phyloP scores from a whole-genome alignment of 2,797 vertebrate genomes.

The Sylvia borin region DNA sequence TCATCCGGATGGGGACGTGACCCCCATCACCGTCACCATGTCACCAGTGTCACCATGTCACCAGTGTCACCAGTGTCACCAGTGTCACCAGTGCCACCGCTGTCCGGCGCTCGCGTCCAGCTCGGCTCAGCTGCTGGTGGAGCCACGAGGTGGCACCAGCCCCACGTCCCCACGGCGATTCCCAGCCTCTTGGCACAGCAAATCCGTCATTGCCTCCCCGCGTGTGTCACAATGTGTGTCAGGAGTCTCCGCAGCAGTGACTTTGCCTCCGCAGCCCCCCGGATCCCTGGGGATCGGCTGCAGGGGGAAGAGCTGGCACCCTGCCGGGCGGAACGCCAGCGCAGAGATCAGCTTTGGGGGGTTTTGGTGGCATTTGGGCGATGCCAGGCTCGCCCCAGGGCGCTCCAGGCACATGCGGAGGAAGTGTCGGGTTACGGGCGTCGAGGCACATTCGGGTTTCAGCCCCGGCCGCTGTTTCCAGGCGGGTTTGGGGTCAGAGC shows the following conservation, averaged over 20 bases:
- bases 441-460: not conserved
- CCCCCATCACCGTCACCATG: no score
- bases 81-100: rapidly evolving
- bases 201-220: not conserved
- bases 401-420: not conserved
- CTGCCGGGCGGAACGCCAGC: not conserved
- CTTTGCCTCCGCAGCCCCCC: not conserved
- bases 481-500: not conserved
- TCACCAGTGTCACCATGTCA: rapidly evolving
- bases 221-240: rapidly evolving
- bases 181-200: not conserved
- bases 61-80: rapidly evolving
- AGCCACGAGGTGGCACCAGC: slow-evolving; percentile 64
- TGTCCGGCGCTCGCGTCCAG: rapidly evolving
- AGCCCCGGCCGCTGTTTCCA: not conserved
- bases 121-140: rapidly evolving
- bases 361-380: not conserved
- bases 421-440: not conserved
- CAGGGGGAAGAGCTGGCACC: not conserved
- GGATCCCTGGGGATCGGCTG: rapidly evolving
- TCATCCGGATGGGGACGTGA: rapidly evolving
- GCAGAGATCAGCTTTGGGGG: not conserved
- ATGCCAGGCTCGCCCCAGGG: not conserved
- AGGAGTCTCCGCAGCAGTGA: rapidly evolving
- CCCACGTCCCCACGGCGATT: not conserved